Evolutionary conservation across 2,113 vertebrate species (phyloP).

Genomic region (Phalacrocorax aristotelis): DNA sequence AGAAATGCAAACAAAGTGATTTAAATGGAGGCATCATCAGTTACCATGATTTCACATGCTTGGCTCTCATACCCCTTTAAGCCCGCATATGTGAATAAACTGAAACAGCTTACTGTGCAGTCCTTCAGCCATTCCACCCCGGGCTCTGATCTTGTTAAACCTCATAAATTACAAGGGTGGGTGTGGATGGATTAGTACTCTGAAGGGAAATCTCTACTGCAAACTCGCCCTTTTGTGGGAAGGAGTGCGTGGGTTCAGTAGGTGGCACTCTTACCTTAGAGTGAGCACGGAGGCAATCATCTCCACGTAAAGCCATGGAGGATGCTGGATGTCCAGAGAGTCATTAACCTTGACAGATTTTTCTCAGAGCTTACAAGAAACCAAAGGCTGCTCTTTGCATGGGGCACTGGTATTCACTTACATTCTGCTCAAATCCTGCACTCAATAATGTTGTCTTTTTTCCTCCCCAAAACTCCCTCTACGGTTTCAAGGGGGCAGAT

Average conservation of each 20-base stretch:
- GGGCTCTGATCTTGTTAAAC: not conserved
- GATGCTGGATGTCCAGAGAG: not conserved
- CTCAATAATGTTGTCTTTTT: not conserved
- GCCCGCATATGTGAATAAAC: not conserved
- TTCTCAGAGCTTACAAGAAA: not conserved
- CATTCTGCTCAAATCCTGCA: not conserved
- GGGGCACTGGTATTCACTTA: not conserved
- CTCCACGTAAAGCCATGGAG: not conserved
- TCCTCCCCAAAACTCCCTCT: not conserved
- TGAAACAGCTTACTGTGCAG: not conserved
- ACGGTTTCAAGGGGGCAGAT: not conserved
- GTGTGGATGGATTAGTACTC: not conserved
- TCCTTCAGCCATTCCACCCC: not conserved
- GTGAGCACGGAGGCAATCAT: not conserved
- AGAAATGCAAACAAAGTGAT: conserved; percentile 21
- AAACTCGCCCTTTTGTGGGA: not conserved
- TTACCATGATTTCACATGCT: not conserved
- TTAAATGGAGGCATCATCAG: not conserved
- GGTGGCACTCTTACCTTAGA: conserved; percentile 25
- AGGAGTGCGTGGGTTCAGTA: not conserved
- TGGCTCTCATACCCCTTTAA: not conserved
- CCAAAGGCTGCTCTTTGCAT: fast-evolving
- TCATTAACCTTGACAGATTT: not conserved
- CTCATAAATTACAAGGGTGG: not conserved
- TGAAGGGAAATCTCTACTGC: not conserved